Evolutionary conservation across 2,797 vertebrate genomes (phyloP), one percentile per base, ranked within the genome.

Genomic region (Pseudochirops cupreus): DNA sequence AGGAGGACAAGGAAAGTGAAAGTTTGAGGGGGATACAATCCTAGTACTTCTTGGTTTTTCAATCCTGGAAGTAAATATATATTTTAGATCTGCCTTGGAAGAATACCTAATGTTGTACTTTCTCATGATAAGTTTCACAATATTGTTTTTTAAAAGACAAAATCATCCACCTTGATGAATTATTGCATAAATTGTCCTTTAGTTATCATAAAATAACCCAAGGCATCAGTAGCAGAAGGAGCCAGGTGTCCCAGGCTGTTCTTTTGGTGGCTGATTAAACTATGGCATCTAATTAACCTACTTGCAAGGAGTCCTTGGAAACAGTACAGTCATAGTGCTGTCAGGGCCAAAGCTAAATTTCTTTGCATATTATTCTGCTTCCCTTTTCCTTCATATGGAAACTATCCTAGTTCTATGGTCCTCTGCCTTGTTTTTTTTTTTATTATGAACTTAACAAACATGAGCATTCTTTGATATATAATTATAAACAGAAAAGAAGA

Each of bases 211-310:
- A 87, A 50, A 87, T 87, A 50, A 87, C 74, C 74, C 39, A 87
- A 87, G 74, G 74, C 74, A 10, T 9, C 24, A 12, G 24, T 24
- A 87, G 74, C 74, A 87, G 74, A 87, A 87, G 74, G 74, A 87
- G 74, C 39, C 74, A 87, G 74, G 74, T 87, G 74, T 87, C 74
- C 74, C 39, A 87, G 39, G 39, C 74, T 87, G 74, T 87, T 87
- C 39, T 26, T 28, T 87, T 50, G 74, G 21, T 26, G 39, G 10
- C 74, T 87, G 74, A 87, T 87, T 87, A 50, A 87, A 26, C 74
- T 50, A 87, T 87, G 74, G 74, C 74, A 87, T 87, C 74, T 26
- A 87, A 87, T 87, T 87, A 87, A 87, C 74, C 74, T 87, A 87
- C 74, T 87, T 87, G 39, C 74, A 26, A 11, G 39, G 39, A 87